Evolutionary conservation across 1,140 invertebrate genomes (phyloP), one percentile per base, ranked within the genome.

Genomic region (Cepaea nemoralis): DNA sequence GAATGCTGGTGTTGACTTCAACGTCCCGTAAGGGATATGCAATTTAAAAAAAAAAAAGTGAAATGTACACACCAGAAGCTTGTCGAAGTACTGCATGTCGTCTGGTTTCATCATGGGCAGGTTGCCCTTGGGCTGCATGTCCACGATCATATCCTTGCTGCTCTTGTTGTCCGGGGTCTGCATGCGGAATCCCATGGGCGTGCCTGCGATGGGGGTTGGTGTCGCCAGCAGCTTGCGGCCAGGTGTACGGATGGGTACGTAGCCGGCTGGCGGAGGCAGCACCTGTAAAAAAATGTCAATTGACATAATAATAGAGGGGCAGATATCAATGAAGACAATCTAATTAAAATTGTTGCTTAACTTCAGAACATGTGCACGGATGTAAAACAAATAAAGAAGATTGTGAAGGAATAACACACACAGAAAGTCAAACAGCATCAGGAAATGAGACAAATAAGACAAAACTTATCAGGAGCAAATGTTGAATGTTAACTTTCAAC

Each of bases 81-180:
- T 99, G 91, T 99, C 98, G 92, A 99, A 99, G 93, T 99, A 99
- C 91, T 99, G 99, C 37, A 99, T 97, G 93, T 99, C 99, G 92
- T 99, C 99, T 0, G 98, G 98, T 91, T 99, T 99, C 94, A 99
- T 96, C 90, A 99, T 98, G 27, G 99, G 98, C 76, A 99, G 93
- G 93, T 99, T 99, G 94, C 94, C 94, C 91, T 99, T 98, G 0
- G 98, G 98, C 91, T 99, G 98, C 90, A 97, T 97, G 88, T 99
- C 98, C 70, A 98, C 94, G 88, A 97, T 96, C 89, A 97, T 86
- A 1, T 89, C 89, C 55, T 94, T 92, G 94, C 94, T 91, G 39
- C 67, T 80, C 48, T 73, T 80, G 69, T 73, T 80, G 96, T 93
- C 92, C 33, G 93, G 93, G 8, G 93, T 93, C 83, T 91, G 91